phyloP scores from a whole-genome alignment of 1,140 invertebrate genomes.

The Drosophila yakuba region DNA sequence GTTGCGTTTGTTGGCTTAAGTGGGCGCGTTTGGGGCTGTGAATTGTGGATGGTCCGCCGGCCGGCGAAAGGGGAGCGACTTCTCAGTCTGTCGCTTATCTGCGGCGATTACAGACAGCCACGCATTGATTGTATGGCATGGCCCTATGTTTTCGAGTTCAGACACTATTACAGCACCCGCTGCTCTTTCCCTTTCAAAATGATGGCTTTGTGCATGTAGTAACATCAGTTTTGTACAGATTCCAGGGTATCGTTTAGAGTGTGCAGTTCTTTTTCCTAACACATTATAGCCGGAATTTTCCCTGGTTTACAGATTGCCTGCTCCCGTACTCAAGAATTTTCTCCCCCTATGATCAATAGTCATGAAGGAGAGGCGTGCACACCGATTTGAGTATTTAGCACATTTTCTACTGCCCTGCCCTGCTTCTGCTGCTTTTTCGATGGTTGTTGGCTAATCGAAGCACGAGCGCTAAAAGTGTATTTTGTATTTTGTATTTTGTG shows the following conservation, averaged over 20 bases:
- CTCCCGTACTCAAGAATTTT: neutral
- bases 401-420: conserved; percentile 45
- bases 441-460: conserved; percentile 49
- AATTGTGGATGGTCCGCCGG: conserved; percentile 2
- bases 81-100: conserved; percentile 37
- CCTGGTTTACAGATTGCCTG: neutral
- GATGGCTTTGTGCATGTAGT: no score
- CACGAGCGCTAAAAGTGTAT: conserved; percentile 53
- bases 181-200: neutral
- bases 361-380: conserved; percentile 54
- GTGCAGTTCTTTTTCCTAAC: no score
- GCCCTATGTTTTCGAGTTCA: conserved; percentile 17
- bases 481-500: conserved; percentile 26
- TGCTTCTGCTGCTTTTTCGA: conserved; percentile 1
- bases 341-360: conserved; percentile 17
- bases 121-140: conserved; percentile 66
- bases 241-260: no score
- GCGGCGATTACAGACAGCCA: conserved; percentile 59
- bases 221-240: no score
- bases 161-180: neutral
- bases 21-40: conserved; percentile 59
- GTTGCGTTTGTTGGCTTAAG: conserved; percentile 51
- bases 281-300: conserved; percentile 17
- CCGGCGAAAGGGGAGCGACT: neutral
- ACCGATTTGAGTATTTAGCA: conserved; percentile 57